These are phyloP conservation scores for Acanthosepion esculentum DNA, from an alignment of 2,888 invertebrate genomes.

Conservation along the genomic window DNA sequence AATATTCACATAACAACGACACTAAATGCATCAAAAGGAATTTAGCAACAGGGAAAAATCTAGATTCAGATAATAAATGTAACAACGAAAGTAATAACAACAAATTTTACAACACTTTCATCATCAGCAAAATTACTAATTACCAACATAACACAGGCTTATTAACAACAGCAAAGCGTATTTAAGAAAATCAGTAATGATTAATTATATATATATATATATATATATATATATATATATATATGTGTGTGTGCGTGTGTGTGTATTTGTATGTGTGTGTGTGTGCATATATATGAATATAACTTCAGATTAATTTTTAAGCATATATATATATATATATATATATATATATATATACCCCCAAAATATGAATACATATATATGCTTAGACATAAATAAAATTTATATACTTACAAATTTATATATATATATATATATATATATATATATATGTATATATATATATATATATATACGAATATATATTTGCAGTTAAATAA, in stretches of 20 bases:
- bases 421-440: not conserved
- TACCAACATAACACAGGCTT: not conserved
- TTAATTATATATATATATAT: no score
- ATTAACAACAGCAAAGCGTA: not conserved
- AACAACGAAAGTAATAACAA: not conserved
- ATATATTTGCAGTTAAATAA: not conserved
- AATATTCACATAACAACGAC: no score
- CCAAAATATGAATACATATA: not conserved
- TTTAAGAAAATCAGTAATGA: not conserved
- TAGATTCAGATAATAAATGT: not conserved
- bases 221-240: slow-evolving; percentile 38
- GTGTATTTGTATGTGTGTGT: not conserved
- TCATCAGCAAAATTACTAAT: not conserved
- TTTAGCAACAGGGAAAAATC: no score
- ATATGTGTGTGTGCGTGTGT: not conserved
- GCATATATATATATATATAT: not conserved
- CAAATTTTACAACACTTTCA: not conserved
- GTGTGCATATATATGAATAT: not conserved
- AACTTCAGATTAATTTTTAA: not conserved
- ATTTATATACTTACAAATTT: not conserved
- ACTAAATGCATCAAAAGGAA: no score
- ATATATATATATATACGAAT: not conserved
- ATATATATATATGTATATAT: not conserved
- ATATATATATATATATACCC: not conserved
- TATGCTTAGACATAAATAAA: not conserved